These are phyloP conservation scores for Drosophila rubida DNA, from an alignment of 2,888 invertebrate species.

Conservation along the genomic window DNA sequence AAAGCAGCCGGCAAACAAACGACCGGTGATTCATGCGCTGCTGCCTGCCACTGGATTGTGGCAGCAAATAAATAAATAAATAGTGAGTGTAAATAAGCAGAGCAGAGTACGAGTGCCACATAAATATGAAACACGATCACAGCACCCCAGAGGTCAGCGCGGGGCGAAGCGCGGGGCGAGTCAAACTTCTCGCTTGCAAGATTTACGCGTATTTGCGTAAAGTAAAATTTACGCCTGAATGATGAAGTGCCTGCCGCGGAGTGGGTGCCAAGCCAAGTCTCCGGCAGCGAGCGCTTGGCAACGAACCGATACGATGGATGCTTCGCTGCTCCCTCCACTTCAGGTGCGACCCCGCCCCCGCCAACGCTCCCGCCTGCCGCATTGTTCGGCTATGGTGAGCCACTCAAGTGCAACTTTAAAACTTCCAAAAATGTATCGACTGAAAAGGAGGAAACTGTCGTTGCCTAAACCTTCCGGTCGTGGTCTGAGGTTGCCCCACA, in stretches of 20 bases:
- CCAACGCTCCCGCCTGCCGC: background rate
- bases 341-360: conserved; percentile 12
- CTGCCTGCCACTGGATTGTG: conserved; percentile 12
- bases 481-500: conserved; percentile 24
- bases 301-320: conserved; percentile 31
- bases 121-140: conserved; percentile 70
- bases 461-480: conserved; percentile 55
- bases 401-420: conserved; percentile 79
- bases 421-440: conserved; percentile 66
- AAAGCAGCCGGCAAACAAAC: conserved; percentile 38
- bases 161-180: background rate
- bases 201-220: conserved; percentile 79
- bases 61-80: conserved; percentile 57
- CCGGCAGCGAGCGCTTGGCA: conserved; percentile 19
- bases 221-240: conserved; percentile 73
- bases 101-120: too few relatives aligned
- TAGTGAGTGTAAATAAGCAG: conserved; percentile 59
- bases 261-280: background rate
- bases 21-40: conserved; percentile 32
- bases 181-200: conserved; percentile 47
- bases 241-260: conserved; percentile 59
- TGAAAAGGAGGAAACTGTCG: conserved; percentile 66
- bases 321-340: conserved; percentile 13
- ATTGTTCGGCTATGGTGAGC: conserved; percentile 51
- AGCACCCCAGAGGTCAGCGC: conserved; percentile 45